Base-by-base conservation (phyloP, 2,888 invertebrate species). In the Clunio marinus region DNA sequence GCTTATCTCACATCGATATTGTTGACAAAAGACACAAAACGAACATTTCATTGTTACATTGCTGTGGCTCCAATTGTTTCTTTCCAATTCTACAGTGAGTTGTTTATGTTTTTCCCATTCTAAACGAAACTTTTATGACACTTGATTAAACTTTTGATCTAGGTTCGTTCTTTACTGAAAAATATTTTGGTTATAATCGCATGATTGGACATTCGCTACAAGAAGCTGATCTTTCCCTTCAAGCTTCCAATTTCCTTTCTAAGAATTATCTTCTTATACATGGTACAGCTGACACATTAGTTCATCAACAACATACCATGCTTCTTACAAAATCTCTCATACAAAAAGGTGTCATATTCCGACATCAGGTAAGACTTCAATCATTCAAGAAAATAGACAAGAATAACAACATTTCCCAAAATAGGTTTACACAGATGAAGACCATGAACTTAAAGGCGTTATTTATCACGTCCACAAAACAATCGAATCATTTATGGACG, bases 101-200 rank as follows among this genome's bases (percentile, higher is more conserved):
- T 59, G 8, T 32, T 32, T 10, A 10, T 32, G 10, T 32, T 32
- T 8, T 32, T 10, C 10, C 32, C 32, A 32, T 8, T 32, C 7
- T 20, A 17, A 7, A 37, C n/a, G n/a, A n/a, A n/a, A n/a, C n/a
- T n/a, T n/a, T n/a, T n/a, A n/a, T 37, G 17, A 37, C 24, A 37
- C 32, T 35, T 35, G n/a, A 24, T 22, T 2, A 22, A 24, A 45
- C 3, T 58, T 57, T 41, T 15, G n/a, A 41, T 41, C 8, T 76
- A 92, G 91, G 91, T 79, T 91, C 96, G 3, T 91, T 88, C 73
- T 96, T 92, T 81, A 89, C 94, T 70, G 96, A 96, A 80, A 84
- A 93, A 41, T 93, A 92, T 79, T 86, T 93, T 83, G 93, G 93
- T 0, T 83, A 90, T 81, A 83, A 84, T 41, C 82, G 84, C 1